Percentiles rank a stretch among this genome's conserved stretches.
Evolutionary conservation across 2,888 invertebrate species (phyloP).

Genomic region (Camponotus fellah): DNA sequence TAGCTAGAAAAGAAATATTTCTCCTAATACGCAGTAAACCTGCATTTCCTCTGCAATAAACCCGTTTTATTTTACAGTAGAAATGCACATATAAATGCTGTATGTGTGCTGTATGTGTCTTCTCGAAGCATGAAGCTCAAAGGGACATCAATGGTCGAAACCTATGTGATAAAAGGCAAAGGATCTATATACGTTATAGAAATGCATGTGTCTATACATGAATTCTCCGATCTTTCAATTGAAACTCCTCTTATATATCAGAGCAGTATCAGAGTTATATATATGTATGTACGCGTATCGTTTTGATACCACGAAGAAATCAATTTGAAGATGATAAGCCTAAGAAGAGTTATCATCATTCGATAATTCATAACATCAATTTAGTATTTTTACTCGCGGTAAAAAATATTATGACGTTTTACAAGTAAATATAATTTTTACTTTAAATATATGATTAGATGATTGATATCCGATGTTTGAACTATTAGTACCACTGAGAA

Average conservation of each 20-base stretch:
- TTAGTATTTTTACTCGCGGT: neutral
- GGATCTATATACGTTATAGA: slow-evolving; percentile 11
- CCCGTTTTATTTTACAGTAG: neutral
- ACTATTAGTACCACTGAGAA: neutral
- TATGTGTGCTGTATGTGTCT: neutral
- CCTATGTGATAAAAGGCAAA: neutral
- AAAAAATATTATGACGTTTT: neutral
- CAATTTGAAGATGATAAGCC: neutral
- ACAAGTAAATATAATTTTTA: neutral
- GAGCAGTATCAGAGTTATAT: neutral
- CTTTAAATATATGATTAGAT: slow-evolving; percentile 9
- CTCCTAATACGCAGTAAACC: neutral
- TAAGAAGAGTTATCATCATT: neutral
- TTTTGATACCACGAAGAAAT: neutral
- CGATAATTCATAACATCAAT: neutral
- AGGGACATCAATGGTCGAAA: neutral
- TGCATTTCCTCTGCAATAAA: neutral
- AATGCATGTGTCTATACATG: neutral
- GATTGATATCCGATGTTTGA: neutral
- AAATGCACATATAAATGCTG: too few species aligned
- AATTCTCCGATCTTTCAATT: neutral
- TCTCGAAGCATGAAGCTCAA: neutral
- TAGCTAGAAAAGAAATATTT: neutral
- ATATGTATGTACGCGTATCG: neutral
- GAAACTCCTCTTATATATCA: neutral